phyloP scores from a whole-genome alignment of 2,113 vertebrate species.

The Hippopotamus amphibius region DNA sequence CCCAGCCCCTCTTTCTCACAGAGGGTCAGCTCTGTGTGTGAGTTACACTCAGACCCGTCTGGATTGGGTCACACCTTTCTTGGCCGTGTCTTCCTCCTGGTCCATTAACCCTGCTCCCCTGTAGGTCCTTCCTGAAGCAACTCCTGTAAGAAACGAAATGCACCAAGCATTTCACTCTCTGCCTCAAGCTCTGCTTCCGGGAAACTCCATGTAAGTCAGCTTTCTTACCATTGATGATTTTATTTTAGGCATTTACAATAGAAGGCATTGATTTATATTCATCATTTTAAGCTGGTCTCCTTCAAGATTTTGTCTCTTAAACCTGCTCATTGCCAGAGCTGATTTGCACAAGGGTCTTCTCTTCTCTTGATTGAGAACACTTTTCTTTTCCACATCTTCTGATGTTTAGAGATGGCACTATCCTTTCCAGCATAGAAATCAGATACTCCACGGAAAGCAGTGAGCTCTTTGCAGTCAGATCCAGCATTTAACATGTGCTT shows the following conservation, averaged over 20 bases:
- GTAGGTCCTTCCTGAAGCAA: not conserved
- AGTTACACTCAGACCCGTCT: not conserved
- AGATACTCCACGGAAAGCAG: not conserved
- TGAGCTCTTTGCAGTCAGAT: not conserved
- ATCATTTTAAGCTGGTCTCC: not conserved
- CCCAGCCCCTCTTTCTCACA: not conserved
- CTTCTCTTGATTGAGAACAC: not conserved
- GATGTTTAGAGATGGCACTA: not conserved
- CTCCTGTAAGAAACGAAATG: not conserved
- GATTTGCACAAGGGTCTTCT: not conserved
- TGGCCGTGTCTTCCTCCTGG: not conserved
- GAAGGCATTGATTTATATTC: not conserved
- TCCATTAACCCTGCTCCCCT: not conserved
- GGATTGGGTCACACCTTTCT: not conserved
- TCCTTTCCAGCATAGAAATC: not conserved
- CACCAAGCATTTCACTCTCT: not conserved
- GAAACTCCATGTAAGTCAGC: not conserved
- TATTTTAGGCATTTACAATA: not conserved
- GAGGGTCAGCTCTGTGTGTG: not conserved
- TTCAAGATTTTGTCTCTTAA: conserved; percentile 32
- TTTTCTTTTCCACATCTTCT: not conserved
- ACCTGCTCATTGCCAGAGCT: not conserved
- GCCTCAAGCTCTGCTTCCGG: not conserved
- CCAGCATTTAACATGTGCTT: not conserved
- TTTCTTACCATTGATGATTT: not conserved